Conservation (phyloP, 2,888 invertebrate genomes). For the Timandra comae region DNA sequence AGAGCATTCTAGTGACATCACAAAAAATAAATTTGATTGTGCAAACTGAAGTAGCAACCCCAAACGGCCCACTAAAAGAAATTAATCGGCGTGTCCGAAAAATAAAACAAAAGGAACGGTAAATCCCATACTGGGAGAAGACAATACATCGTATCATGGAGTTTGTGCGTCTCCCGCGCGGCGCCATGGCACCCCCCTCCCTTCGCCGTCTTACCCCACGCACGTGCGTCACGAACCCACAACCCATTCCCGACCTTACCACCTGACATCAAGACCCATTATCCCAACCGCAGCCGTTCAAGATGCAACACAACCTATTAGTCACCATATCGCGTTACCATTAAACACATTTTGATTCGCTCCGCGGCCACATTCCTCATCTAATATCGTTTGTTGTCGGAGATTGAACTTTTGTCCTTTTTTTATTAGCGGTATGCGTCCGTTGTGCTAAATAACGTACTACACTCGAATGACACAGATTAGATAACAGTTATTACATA, state of each 20-base stretch:
- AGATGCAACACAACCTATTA: slow-evolving; percentile 50
- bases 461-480: no score
- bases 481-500: no score
- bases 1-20: slow-evolving; percentile 33
- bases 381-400: slow-evolving; percentile 56
- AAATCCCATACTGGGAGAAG: slow-evolving; percentile 67
- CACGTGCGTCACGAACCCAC: slow-evolving; percentile 61
- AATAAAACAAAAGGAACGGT: slow-evolving; percentile 65
- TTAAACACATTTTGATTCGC: slow-evolving; percentile 60
- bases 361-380: slow-evolving; percentile 46
- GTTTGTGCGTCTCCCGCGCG: slow-evolving; percentile 69
- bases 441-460: slow-evolving; percentile 52
- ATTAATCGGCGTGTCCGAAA: slow-evolving; percentile 62
- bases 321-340: slow-evolving; percentile 58
- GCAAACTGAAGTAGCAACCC: slow-evolving; percentile 38
- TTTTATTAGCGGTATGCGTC: slow-evolving; percentile 62
- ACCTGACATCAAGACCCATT: slow-evolving; percentile 39
- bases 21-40: slow-evolving; percentile 39
- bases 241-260: slow-evolving; percentile 41
- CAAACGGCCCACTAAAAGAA: slow-evolving; percentile 53
- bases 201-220: slow-evolving; percentile 40
- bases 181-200: slow-evolving; percentile 49
- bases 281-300: slow-evolving; percentile 21
- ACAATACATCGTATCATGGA: slow-evolving; percentile 68
- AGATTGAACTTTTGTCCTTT: slow-evolving; percentile 70